Evolutionary conservation across 1,140 invertebrate species (phyloP), one percentile per base, ranked within the genome.

Genomic region (Whitmania pigra): DNA sequence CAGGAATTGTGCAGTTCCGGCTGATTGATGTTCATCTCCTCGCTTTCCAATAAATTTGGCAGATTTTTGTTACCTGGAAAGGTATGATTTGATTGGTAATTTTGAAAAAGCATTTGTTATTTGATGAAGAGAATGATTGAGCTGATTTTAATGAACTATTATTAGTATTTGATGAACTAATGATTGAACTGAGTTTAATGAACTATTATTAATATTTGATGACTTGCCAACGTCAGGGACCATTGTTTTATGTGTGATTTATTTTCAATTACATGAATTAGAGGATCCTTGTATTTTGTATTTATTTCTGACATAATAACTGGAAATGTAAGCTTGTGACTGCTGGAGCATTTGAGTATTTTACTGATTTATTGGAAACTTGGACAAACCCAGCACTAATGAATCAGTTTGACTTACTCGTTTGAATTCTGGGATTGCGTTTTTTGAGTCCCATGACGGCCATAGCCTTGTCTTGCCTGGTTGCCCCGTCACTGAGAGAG

Each of bases 401-500:
- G 2, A 67, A 31, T 36, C 40, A 71, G 6, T 70, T n/a, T 27
- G 9, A 73, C 74, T 55, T 36, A 74, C 73, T 69, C 43, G 68
- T 74, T 17, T 73, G 81, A 40, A 86, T 80, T 77, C 88, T 82
- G 60, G 80, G 85, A 75, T 87, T 88, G 77, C 88, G 85, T 75
- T 88, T 88, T 75, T 88, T 88, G 0, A 86, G 80, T 67, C 83
- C 84, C 53, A 85, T 82, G 73, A 87, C 73, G 25, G 73, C 84
- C 75, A 88, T 88, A 79, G 92, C 92, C 53, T 80, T 79, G 69
- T 89, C 89, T 15, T 87, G 85, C 54, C 89, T 83, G 29, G 88
- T 86, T 68, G 89, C 88, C 29, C 90, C 89, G 84, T 93, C 91
- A 60, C 90, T 93, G 57, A 93, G 81, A 0, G 91, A 92, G 29